A percentile compares a stretch with the other conserved stretches of the same genome.
phyloP scores from a whole-genome alignment of 2,797 vertebrate species.

The Columba guinea region DNA sequence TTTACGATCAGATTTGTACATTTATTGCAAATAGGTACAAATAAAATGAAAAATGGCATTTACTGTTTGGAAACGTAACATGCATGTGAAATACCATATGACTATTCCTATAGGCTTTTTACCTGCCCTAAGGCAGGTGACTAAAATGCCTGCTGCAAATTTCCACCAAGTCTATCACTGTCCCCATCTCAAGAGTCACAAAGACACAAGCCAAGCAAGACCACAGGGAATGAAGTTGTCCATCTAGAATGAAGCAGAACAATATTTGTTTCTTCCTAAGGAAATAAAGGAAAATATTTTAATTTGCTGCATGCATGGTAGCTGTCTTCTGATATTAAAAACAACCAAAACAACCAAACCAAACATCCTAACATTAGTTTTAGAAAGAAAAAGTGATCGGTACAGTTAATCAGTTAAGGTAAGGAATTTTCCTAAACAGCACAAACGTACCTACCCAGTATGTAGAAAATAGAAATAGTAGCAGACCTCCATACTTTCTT shows the following conservation, averaged over 20 bases:
- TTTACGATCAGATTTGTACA: neutral
- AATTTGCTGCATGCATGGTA: neutral
- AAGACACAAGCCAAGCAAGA: neutral
- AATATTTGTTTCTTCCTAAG: neutral
- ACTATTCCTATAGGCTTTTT: neutral
- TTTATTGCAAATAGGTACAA: neutral
- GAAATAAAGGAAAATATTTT: neutral
- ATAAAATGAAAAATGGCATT: neutral
- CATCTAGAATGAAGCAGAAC: neutral
- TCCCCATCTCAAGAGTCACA: neutral
- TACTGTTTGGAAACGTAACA: neutral
- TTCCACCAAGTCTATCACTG: neutral
- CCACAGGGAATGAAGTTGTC: rapidly evolving
- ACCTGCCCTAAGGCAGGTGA: neutral
- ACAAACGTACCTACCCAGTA: neutral
- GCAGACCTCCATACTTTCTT: neutral
- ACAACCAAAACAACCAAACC: neutral
- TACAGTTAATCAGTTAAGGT: neutral
- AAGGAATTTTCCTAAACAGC: neutral
- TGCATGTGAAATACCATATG: neutral
- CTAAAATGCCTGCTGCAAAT: neutral
- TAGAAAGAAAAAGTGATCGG: neutral
- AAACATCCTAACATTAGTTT: neutral
- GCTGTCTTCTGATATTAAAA: neutral
- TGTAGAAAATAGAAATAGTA: neutral